A percentile compares a stretch with the other conserved stretches of the same genome.
Conservation (phyloP, 2,797 vertebrate species). For the Buceros bicornis region DNA sequence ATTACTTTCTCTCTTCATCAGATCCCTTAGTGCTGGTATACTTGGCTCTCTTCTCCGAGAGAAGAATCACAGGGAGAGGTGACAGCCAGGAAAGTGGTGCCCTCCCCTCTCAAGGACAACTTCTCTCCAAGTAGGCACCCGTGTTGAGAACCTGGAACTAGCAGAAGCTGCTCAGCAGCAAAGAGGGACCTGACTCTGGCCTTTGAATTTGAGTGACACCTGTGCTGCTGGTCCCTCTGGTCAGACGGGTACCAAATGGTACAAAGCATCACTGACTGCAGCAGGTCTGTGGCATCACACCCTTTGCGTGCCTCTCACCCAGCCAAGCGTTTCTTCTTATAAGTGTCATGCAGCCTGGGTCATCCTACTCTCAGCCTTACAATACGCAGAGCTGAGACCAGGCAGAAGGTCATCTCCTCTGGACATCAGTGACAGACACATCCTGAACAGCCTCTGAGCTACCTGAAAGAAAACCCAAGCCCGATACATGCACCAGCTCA, state of each 20-base stretch:
- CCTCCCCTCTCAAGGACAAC: neutral
- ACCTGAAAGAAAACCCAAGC: neutral
- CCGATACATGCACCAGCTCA: neutral
- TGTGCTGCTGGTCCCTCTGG: neutral
- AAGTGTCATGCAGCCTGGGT: neutral
- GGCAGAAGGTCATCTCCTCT: neutral
- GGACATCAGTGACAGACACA: fast-evolving
- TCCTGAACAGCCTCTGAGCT: fast-evolving
- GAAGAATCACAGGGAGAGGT: neutral
- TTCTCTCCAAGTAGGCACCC: fast-evolving
- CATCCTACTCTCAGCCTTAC: neutral
- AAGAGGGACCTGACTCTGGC: neutral
- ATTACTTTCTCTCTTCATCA: conserved; percentile 52
- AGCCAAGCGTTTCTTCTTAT: neutral
- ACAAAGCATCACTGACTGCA: neutral
- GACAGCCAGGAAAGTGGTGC: neutral
- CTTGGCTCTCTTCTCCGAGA: neutral
- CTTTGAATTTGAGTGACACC: neutral
- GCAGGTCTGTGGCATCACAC: neutral
- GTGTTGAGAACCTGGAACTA: neutral
- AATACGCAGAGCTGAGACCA: neutral
- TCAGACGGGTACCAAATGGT: neutral
- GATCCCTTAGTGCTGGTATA: conserved; percentile 30
- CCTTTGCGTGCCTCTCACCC: fast-evolving
- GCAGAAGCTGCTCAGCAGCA: neutral